A percentile compares a stretch with the other conserved stretches of the same genome.
phyloP scores from a whole-genome alignment of 37 sponge, comb jelly and placozoan genomes.

The Oscarella lobularis region DNA sequence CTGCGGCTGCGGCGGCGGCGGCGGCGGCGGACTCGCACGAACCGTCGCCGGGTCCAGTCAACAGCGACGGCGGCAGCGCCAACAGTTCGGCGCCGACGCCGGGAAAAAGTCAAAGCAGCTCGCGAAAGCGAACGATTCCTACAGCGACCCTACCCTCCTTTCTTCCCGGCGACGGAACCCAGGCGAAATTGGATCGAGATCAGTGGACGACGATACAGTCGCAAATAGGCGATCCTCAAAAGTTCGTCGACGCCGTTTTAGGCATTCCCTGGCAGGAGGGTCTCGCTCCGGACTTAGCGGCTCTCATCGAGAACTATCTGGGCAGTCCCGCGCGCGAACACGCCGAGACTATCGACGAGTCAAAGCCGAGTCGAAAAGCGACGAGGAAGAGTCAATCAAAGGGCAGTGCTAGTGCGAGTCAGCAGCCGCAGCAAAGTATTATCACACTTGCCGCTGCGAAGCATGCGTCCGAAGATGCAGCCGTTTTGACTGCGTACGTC shows the following conservation, averaged over 20 bases:
- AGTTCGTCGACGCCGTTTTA: constrained; percentile 56
- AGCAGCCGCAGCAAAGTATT: not conserved
- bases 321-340: not conserved
- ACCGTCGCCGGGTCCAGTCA: not conserved
- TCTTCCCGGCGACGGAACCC: not conserved
- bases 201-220: constrained; percentile 48
- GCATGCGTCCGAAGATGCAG: constrained; percentile 56
- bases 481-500: constrained; percentile 48
- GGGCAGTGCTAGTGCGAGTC: not conserved
- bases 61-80: not conserved
- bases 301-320: constrained; percentile 34
- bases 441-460: constrained; percentile 46
- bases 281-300: constrained; percentile 31
- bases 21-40: not conserved
- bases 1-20: not conserved
- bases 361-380: not conserved
- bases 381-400: not conserved
- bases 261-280: constrained; percentile 61
- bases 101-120: not conserved
- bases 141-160: not conserved
- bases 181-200: constrained; percentile 24
- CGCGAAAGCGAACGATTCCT: not conserved
- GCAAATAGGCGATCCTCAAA: constrained; percentile 70
- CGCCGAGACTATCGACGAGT: not conserved
- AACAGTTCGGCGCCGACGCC: not conserved